Base-by-base conservation (phyloP, 2,888 invertebrate species). In the Omphaloscelis lunosa region DNA sequence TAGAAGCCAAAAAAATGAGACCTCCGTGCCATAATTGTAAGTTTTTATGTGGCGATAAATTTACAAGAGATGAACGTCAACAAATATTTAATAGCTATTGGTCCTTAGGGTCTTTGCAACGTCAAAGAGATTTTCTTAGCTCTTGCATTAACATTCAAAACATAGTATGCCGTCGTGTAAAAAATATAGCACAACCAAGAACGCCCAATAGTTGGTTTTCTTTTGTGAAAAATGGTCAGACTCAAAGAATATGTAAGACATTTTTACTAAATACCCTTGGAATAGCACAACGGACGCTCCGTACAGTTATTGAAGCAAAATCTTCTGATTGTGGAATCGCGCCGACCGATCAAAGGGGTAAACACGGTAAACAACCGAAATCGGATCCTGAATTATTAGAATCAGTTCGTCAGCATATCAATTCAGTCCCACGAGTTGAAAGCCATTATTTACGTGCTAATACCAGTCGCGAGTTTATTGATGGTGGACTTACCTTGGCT, bases 241-340 rank as follows among this genome's bases (percentile, higher is more conserved):
- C 71, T 68, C 66, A 45, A 77, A 81, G 77, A 74, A 77, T 81
- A 72, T 85, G 85, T 39, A 85, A 85, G 70, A 75, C 66, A 8
- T 85, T 85, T 70, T 73, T 83, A n/a, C 29, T 82, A 75, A 85
- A 85, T 77, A 86, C 80, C 66, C 65, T 82, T 69, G 85, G 79
- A 0, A 75, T 80, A 75, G 63, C 79, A 65, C 59, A 80, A 39
- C 48, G 72, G 63, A 72, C 72, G 6, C 6, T 72, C 2, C 61
- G 51, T 53, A 72, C 72, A 53, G 51, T 72, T 20, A 63, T 72
- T 63, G 72, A 62, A 72, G 63, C 63, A 63, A 72, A 27, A 72
- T 4, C 48, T 12, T 63, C n/a, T 72, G 53, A 72, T 11, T 63
- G 9, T 72, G 63, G 63, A 63, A 63, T 63, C 17, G 62, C 53